These are phyloP conservation scores for Leucophenga maculata DNA, from an alignment of 2,888 invertebrate species.

Conservation along the genomic window DNA sequence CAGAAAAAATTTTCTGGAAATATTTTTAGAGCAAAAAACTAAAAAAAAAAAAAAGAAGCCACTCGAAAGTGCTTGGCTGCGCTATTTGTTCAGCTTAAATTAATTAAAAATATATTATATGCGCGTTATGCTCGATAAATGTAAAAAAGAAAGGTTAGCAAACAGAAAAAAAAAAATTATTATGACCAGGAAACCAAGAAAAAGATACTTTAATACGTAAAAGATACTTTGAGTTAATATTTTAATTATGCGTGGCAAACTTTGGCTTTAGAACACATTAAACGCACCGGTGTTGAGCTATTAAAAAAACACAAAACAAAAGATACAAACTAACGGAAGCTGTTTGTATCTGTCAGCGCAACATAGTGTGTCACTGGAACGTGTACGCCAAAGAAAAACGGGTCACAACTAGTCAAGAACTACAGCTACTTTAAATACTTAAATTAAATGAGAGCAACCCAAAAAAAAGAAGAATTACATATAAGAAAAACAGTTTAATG, in stretches of 20 bases:
- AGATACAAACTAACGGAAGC: conserved; percentile 10
- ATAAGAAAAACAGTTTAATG: conserved; percentile 36
- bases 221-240: not conserved
- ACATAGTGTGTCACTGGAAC: not conserved
- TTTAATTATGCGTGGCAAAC: no score
- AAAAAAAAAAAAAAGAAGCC: no score
- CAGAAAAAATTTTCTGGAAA: not conserved
- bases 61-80: no score
- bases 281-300: no score
- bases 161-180: not conserved
- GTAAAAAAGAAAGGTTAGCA: not conserved
- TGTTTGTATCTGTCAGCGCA: not conserved
- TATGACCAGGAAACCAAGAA: no score
- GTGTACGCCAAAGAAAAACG: not conserved
- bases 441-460: no score
- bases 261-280: no score
- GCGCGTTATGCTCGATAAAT: conserved; percentile 14
- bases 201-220: not conserved
- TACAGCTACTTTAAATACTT: no score
- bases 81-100: conserved; percentile 2
- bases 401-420: no score
- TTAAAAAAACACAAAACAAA: not conserved
- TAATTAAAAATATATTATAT: not conserved
- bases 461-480: no score
- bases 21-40: not conserved